phyloP scores from a whole-genome alignment of 2,888 invertebrate species.

The Neoscelio sp. region DNA sequence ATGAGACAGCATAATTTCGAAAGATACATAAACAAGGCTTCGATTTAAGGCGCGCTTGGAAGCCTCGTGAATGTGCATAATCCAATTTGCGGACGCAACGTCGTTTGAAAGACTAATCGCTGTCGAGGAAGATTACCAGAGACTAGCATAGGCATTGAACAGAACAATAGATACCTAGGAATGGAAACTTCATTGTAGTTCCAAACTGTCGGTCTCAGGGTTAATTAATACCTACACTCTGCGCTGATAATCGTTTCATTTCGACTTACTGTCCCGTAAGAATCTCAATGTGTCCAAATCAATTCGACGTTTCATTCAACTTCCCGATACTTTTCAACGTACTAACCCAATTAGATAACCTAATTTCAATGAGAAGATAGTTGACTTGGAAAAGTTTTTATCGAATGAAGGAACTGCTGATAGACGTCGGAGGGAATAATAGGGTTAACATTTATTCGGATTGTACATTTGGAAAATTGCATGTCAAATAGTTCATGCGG shows the following conservation, averaged over 20 bases:
- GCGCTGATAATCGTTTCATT: conserved; percentile 65
- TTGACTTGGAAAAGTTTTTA: not conserved
- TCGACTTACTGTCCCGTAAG: conserved; percentile 57
- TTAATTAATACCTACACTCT: conserved; percentile 64
- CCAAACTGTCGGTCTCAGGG: conserved; percentile 59
- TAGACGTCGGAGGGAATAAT: too few species aligned
- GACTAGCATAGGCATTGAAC: conserved; percentile 65
- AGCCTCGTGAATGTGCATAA: conserved; percentile 68
- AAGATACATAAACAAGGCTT: conserved; percentile 68
- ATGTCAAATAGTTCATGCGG: too few species aligned
- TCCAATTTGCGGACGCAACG: conserved; percentile 68
- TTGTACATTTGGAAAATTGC: too few species aligned
- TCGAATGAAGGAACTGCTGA: too few species aligned
- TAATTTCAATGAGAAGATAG: conserved; percentile 11
- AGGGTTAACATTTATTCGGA: too few species aligned
- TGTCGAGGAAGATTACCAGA: conserved; percentile 67
- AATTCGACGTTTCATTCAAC: conserved; percentile 51
- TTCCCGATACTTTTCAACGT: conserved; percentile 22
- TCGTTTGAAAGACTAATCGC: conserved; percentile 69
- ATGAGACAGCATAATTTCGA: conserved; percentile 66
- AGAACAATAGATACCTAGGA: conserved; percentile 65
- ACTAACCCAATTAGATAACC: conserved; percentile 27
- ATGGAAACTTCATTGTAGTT: conserved; percentile 68
- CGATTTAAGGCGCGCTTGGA: conserved; percentile 67
- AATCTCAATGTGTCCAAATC: conserved; percentile 25